These are phyloP conservation scores for Phalanger gymnotis DNA, from an alignment of 2,797 vertebrate genomes.

Conservation along the genomic window DNA sequence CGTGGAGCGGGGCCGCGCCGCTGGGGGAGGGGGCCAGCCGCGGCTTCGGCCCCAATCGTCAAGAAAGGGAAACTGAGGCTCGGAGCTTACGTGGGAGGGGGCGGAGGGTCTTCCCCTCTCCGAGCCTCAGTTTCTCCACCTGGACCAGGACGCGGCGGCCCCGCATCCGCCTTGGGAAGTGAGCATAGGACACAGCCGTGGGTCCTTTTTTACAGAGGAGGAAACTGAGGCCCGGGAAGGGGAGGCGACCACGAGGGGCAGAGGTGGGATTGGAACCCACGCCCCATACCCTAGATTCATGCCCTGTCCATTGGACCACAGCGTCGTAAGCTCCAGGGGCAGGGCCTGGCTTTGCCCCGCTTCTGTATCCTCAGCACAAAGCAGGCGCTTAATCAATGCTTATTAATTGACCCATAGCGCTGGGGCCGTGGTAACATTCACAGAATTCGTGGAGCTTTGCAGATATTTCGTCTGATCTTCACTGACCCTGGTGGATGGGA, in stretches of 20 bases:
- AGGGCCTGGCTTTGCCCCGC: no score
- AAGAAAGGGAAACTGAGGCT: not conserved
- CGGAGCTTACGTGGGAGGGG: no score
- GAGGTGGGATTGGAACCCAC: not conserved
- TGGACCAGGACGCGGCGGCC: not conserved
- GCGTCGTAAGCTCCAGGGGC: no score
- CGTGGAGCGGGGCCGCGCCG: not conserved
- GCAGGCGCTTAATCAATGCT: not conserved
- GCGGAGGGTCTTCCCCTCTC: not conserved
- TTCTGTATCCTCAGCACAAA: not conserved
- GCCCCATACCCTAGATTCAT: no score
- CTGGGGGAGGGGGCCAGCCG: not conserved
- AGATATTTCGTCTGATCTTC: no score
- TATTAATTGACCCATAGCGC: no score
- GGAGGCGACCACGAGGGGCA: no score
- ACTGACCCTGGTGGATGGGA: no score
- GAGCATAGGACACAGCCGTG: not conserved
- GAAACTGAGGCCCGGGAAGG: not conserved
- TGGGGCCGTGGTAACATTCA: no score
- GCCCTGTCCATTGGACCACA: not conserved
- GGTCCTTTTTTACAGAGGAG: not conserved
- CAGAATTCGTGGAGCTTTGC: no score
- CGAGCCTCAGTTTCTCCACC: not conserved
- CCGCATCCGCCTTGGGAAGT: accelerated
- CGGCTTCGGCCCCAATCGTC: not conserved